Evolutionary conservation across 2,888 invertebrate species (phyloP), one percentile per base, ranked within the genome.

Genomic region (Callyntrura sp.): DNA sequence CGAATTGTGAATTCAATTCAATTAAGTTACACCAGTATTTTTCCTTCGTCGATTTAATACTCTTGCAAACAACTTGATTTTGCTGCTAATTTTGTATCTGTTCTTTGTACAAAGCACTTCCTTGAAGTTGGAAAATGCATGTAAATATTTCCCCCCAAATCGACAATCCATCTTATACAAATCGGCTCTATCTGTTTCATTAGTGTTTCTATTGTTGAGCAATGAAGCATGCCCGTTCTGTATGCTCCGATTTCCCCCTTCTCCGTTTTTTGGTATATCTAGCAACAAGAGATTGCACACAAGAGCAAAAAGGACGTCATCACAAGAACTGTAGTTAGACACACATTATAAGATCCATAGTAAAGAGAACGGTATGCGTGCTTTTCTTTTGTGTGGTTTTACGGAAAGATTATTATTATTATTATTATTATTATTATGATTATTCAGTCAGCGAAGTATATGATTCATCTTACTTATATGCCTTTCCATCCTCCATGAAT

Each of bases 161-260:
- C n/a, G n/a, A n/a, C n/a, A n/a, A n/a, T n/a, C n/a, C 20, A 60
- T 17, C 23, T 60, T 25, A 8, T 91, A 89, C 87, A 91, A 92
- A 92, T 92, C 92, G 92, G 92, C 86, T 90, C 90, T 92, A 91
- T 93, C 91, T 93, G 91, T 91, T 83, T 93, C 93, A 93, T 93
- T 92, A 93, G 84, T 90, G 90, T 45, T 79, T 73, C 90, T 91
- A 92, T 92, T 93, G 93, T 93, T 91, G 90, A 55, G 81, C 92
- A 91, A 91, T 91, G 87, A 90, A 87, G 89, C 89, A 89, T 89
- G 17, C 57, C 84, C 84, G 88, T 60, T 88, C 60, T 55, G 3
- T 70, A 43, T 55, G 62, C 85, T 85, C 65, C 84, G 79, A 83
- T 89, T 89, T 85, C 85, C 85, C 79, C 81, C 57, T 76, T 70